Evolutionary conservation across 2,888 invertebrate genomes (phyloP).

Genomic region (Perizoma flavofasciatum): DNA sequence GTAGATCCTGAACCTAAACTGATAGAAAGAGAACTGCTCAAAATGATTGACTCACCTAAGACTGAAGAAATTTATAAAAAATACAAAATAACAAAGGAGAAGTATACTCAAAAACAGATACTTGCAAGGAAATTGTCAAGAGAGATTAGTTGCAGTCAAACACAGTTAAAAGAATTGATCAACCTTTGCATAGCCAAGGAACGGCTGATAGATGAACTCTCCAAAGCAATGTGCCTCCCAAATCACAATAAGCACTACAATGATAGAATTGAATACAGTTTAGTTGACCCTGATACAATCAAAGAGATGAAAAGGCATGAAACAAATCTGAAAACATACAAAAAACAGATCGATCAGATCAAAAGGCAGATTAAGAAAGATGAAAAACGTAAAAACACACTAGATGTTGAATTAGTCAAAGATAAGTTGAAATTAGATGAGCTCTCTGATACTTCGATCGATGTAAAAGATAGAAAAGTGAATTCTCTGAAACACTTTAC

Average conservation of each 20-base stretch:
- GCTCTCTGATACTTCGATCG: slow-evolving; percentile 77
- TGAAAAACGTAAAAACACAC: slow-evolving; percentile 87
- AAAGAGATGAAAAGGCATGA: slow-evolving; percentile 89
- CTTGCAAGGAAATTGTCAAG: slow-evolving; percentile 76
- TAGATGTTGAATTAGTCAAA: slow-evolving; percentile 86
- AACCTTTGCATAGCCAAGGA: slow-evolving; percentile 87
- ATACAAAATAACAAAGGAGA: slow-evolving; percentile 80
- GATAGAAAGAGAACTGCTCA: slow-evolving; percentile 78
- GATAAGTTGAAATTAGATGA: slow-evolving; percentile 80
- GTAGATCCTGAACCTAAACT: slow-evolving; percentile 82
- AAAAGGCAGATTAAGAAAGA: slow-evolving; percentile 89
- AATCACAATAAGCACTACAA: slow-evolving; percentile 70
- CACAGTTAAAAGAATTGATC: slow-evolving; percentile 89
- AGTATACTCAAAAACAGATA: slow-evolving; percentile 78
- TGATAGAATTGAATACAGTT: slow-evolving; percentile 84
- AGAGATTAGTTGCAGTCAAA: slow-evolving; percentile 87
- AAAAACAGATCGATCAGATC: slow-evolving; percentile 89
- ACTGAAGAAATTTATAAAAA: slow-evolving; percentile 78
- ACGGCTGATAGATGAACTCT: slow-evolving; percentile 88
- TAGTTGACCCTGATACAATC: slow-evolving; percentile 81
- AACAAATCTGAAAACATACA: slow-evolving; percentile 88
- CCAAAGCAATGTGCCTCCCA: slow-evolving; percentile 64
- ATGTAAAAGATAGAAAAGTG: slow-evolving; percentile 82
- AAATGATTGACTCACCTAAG: slow-evolving; percentile 81
- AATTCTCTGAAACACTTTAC: slow-evolving; percentile 86